Evolutionary conservation across 37 sponge, comb jelly and placozoan genomes (phyloP).

Genomic region (Tethya wilhelma): DNA sequence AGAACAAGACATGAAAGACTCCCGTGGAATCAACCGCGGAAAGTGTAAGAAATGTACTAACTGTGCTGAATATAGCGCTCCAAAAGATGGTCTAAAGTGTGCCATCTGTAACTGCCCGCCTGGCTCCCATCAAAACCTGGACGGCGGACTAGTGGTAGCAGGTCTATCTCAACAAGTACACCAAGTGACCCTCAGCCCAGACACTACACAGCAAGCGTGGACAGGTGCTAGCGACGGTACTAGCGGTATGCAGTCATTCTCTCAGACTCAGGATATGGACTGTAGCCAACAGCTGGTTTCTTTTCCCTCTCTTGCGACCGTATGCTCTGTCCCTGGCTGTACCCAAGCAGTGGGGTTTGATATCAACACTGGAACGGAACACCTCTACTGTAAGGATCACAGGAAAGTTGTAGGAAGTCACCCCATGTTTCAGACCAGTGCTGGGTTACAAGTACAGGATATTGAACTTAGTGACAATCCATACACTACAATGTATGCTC

Average conservation of each 20-base stretch:
- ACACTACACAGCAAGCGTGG: background rate
- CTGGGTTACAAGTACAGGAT: background rate
- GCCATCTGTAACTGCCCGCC: slow-evolving; percentile 31
- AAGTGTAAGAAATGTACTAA: slow-evolving; percentile 34
- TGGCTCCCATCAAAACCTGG: slow-evolving; percentile 1
- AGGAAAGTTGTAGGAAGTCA: background rate
- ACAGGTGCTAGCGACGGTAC: background rate
- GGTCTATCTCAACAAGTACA: background rate
- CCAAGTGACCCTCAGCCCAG: background rate
- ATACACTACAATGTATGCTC: too few relatives aligned
- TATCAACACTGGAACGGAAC: slow-evolving; percentile 52
- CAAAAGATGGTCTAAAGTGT: background rate
- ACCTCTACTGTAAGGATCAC: slow-evolving; percentile 11
- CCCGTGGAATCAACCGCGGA: slow-evolving; percentile 37
- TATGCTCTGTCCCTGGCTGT: slow-evolving; percentile 24
- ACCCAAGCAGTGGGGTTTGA: slow-evolving; percentile 37
- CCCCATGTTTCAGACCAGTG: background rate
- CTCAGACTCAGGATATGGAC: too few relatives aligned
- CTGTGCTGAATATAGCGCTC: slow-evolving; percentile 11
- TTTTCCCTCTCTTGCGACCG: too few relatives aligned
- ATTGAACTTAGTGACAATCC: background rate
- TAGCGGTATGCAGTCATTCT: too few relatives aligned
- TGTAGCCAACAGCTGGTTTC: too few relatives aligned
- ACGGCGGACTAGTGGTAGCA: background rate
- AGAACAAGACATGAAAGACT: slow-evolving; percentile 23